Percentiles rank a stretch among this genome's conserved stretches.
Conservation (phyloP, 2,113 vertebrate genomes). For the Microcebus griseorufus region DNA sequence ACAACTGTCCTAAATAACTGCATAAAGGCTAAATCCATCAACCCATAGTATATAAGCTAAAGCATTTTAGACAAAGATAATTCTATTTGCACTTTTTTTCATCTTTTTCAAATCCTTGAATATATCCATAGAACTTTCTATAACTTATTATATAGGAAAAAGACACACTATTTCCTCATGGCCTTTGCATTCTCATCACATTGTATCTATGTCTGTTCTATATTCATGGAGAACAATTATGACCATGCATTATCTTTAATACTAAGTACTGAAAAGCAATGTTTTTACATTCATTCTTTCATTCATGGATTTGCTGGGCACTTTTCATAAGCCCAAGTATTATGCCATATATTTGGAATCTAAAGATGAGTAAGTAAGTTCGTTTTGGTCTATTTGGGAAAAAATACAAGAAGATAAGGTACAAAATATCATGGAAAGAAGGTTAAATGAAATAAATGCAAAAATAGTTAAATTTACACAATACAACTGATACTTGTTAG, state of each 20-base stretch:
- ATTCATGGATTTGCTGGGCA: neutral
- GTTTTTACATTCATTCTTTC: constrained; percentile 21
- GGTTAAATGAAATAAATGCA: neutral
- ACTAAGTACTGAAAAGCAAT: neutral
- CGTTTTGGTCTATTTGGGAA: neutral
- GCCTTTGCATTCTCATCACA: neutral
- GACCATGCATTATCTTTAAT: neutral
- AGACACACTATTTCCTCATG: neutral
- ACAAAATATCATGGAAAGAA: neutral
- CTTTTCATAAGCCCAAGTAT: neutral
- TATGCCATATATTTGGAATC: neutral
- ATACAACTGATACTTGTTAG: neutral
- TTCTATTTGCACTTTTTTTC: constrained; percentile 11
- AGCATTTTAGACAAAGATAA: neutral
- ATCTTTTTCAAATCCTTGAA: neutral
- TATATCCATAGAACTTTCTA: neutral
- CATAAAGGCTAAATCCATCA: neutral
- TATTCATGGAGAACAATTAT: neutral
- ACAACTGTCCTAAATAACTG: neutral
- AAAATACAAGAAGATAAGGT: neutral
- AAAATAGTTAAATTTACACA: neutral
- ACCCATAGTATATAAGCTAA: constrained; percentile 4
- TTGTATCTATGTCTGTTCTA: neutral
- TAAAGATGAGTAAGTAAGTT: constrained; percentile 1
- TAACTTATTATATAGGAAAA: neutral